Evolutionary conservation across 2,797 vertebrate genomes (phyloP).

Genomic region (Smutsia temminckii): DNA sequence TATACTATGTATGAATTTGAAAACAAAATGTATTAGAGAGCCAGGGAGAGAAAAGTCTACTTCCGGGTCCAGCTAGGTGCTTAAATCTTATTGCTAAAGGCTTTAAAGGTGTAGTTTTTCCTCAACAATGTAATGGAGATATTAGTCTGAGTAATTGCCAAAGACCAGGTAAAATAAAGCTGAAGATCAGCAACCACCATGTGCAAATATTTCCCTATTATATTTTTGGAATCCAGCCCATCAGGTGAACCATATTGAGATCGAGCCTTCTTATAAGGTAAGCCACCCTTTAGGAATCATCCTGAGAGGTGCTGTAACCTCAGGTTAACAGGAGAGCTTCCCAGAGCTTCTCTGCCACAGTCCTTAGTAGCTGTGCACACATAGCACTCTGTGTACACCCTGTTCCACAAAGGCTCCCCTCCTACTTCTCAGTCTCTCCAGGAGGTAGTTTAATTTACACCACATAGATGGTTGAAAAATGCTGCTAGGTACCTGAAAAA

Average conservation of each 20-base stretch:
- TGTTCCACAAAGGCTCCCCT: background rate
- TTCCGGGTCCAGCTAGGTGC: background rate
- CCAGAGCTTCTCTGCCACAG: background rate
- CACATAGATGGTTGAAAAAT: background rate
- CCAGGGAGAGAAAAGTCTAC: background rate
- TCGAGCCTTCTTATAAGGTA: background rate
- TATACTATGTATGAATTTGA: background rate
- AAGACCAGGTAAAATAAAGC: slow-evolving; percentile 12
- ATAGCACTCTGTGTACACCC: background rate
- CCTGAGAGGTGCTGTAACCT: background rate
- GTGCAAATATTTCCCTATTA: background rate
- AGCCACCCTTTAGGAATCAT: background rate
- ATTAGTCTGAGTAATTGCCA: background rate
- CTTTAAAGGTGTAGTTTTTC: background rate
- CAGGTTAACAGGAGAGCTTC: background rate
- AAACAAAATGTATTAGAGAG: background rate
- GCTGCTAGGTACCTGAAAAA: background rate
- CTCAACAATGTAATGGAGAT: background rate
- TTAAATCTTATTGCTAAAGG: slow-evolving; percentile 14
- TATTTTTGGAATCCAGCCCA: background rate
- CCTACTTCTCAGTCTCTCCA: background rate
- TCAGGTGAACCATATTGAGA: background rate
- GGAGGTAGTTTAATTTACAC: background rate
- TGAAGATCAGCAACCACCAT: background rate
- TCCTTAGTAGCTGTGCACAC: background rate